These are phyloP conservation scores for Ricordea florida DNA, from an alignment of 92 coral and sea anemone genomes.

Conservation along the genomic window DNA sequence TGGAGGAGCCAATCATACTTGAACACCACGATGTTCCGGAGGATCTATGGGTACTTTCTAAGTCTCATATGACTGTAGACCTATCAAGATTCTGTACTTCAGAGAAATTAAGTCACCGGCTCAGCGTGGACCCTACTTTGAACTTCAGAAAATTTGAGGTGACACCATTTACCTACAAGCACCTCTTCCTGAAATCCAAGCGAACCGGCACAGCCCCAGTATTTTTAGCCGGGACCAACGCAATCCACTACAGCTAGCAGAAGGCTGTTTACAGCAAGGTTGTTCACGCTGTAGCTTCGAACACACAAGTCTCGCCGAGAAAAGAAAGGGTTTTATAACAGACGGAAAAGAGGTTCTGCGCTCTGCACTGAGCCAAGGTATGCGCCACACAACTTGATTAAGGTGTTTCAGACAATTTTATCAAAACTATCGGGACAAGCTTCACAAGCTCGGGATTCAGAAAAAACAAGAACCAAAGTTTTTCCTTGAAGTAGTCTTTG, in stretches of 20 bases:
- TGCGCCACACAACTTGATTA: constrained; percentile 38
- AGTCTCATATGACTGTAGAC: constrained; percentile 26
- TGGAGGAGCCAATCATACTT: constrained; percentile 36
- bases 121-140: constrained; percentile 67
- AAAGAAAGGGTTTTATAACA: constrained; percentile 46
- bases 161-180: constrained; percentile 48
- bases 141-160: constrained; percentile 55
- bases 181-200: constrained; percentile 44
- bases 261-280: constrained; percentile 28
- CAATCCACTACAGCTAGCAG: constrained; percentile 50
- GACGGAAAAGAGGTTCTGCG: constrained; percentile 38
- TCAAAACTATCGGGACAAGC: constrained; percentile 27
- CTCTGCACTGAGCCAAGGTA: constrained; percentile 17
- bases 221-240: constrained; percentile 46
- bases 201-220: constrained; percentile 37
- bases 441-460: not conserved
- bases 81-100: constrained; percentile 42
- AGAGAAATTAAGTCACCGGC: constrained; percentile 22
- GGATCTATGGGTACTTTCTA: constrained; percentile 52
- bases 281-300: constrained; percentile 27
- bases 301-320: constrained; percentile 23
- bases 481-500: constrained; percentile 36
- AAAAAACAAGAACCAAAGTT: constrained; percentile 8
- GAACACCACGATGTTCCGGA: constrained; percentile 53
- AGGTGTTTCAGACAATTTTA: constrained; percentile 38